Conservation (phyloP, 2,113 vertebrate species). For the Macrotus californicus region DNA sequence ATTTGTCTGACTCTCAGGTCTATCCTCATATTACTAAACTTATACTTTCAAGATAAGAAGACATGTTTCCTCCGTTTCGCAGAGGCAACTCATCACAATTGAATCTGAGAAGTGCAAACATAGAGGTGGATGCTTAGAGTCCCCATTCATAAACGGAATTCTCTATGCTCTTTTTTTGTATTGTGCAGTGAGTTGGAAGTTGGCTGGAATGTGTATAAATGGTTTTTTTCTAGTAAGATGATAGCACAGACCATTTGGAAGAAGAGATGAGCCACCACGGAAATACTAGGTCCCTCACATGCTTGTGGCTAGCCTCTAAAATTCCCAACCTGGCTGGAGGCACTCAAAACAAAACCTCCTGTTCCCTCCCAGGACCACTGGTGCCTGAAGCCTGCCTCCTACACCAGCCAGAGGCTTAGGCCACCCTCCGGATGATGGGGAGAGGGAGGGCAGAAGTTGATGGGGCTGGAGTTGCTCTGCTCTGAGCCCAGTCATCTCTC, state of each 20-base stretch:
- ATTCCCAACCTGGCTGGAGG: slow-evolving; percentile 45
- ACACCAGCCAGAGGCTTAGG: slow-evolving; percentile 27
- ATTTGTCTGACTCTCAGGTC: background rate
- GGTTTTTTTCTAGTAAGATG: slow-evolving; percentile 55
- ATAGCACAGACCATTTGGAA: slow-evolving; percentile 67
- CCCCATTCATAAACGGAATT: slow-evolving; percentile 36
- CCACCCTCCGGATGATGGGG: background rate
- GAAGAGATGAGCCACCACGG: slow-evolving; percentile 64
- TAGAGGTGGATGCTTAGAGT: background rate
- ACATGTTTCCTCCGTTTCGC: background rate
- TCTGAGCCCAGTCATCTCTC: background rate
- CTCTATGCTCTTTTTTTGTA: background rate
- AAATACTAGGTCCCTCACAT: slow-evolving; percentile 73
- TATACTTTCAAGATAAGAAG: slow-evolving; percentile 8
- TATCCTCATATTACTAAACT: background rate
- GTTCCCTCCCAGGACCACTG: slow-evolving; percentile 56
- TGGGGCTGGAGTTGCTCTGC: background rate
- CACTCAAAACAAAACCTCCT: slow-evolving; percentile 55
- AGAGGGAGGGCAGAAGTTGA: background rate
- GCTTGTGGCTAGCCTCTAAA: slow-evolving; percentile 67
- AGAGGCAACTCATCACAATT: background rate
- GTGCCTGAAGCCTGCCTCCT: slow-evolving; percentile 31
- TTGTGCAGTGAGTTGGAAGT: slow-evolving; percentile 56
- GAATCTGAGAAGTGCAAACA: background rate
- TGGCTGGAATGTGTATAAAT: slow-evolving; percentile 71